These are phyloP conservation scores for Pantherophis vulpinus DNA, from an alignment of 2,797 vertebrate genomes.

Conservation along the genomic window DNA sequence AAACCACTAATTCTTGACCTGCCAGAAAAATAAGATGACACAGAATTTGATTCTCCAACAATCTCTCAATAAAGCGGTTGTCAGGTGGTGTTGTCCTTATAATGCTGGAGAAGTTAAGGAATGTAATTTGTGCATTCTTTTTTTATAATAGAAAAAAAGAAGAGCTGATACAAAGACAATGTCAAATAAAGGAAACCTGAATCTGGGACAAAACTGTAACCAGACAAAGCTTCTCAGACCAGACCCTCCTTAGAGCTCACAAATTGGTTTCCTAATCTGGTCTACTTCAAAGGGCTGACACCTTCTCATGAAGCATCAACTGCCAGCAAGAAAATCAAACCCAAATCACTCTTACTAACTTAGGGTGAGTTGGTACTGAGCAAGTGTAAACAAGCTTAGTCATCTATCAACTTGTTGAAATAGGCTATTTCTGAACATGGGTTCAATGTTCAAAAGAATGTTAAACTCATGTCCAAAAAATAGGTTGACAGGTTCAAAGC, in stretches of 20 bases:
- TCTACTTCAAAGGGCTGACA: background rate
- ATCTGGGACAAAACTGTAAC: background rate
- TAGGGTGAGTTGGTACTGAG: background rate
- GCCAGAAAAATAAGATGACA: background rate
- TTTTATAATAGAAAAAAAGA: background rate
- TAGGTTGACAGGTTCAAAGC: background rate
- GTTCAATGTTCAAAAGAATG: background rate
- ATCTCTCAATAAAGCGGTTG: background rate
- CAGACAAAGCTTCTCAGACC: background rate
- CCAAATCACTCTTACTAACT: background rate
- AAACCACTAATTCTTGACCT: background rate
- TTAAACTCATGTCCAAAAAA: background rate
- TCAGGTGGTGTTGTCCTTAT: background rate
- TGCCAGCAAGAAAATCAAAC: background rate
- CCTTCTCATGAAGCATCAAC: background rate
- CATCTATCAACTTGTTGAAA: background rate
- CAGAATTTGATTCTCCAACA: background rate
- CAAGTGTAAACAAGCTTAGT: background rate
- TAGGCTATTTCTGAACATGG: background rate
- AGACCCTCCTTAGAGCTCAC: background rate
- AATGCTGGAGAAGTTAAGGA: background rate
- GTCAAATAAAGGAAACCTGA: background rate
- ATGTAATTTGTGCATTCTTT: background rate
- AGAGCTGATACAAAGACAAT: background rate
- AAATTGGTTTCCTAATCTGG: background rate